A percentile compares a stretch with the other conserved stretches of the same genome.
Conservation (phyloP, 2,888 invertebrate species). For the Heliothis peltigera region DNA sequence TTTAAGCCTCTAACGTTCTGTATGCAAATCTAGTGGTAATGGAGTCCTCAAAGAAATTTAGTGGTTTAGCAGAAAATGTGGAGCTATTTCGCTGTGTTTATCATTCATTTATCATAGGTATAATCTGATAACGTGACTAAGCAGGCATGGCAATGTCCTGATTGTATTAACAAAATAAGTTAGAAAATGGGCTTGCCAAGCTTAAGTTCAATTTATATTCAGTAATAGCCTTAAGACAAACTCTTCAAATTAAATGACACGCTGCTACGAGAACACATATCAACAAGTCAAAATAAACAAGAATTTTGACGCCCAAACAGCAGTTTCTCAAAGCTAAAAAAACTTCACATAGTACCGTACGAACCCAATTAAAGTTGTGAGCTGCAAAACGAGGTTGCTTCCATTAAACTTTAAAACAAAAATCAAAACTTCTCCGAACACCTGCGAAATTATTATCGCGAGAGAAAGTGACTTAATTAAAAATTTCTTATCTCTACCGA, state of each 20-base stretch:
- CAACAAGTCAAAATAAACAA: neutral
- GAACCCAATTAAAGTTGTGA: conserved; percentile 32
- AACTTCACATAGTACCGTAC: conserved; percentile 13
- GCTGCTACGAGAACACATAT: neutral
- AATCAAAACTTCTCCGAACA: conserved; percentile 42
- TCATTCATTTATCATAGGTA: no score
- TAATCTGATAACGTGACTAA: no score
- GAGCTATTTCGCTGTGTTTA: conserved; percentile 9
- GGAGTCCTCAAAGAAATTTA: conserved; percentile 27
- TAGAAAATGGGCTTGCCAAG: no score
- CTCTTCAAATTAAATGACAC: neutral
- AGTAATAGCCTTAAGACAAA: no score
- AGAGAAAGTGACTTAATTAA: conserved; percentile 43
- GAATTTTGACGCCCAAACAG: neutral
- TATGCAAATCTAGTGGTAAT: conserved; percentile 44
- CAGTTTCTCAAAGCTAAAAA: conserved; percentile 1
- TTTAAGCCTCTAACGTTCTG: conserved; percentile 42
- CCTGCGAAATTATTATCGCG: conserved; percentile 45
- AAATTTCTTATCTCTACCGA: conserved; percentile 39
- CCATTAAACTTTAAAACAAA: conserved; percentile 43
- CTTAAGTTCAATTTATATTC: no score
- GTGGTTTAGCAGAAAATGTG: conserved; percentile 9
- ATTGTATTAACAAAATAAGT: no score
- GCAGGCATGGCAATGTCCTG: no score
- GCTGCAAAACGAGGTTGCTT: conserved; percentile 32